These are phyloP conservation scores for Paratrypauchen microcephalus DNA, from an alignment of 2,797 vertebrate species.

Conservation along the genomic window DNA sequence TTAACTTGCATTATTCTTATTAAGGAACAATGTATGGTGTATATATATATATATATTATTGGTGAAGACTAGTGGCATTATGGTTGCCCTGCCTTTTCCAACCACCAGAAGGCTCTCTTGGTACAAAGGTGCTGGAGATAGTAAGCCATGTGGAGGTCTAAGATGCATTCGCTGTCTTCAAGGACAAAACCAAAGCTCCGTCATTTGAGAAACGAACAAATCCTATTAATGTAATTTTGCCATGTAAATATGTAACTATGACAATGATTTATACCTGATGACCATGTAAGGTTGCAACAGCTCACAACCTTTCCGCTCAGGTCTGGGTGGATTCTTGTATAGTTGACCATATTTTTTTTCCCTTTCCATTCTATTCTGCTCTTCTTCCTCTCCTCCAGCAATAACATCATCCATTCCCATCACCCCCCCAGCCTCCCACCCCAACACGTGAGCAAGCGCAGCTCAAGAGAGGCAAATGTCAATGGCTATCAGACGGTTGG, in stretches of 20 bases:
- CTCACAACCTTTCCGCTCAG: slow-evolving; percentile 69
- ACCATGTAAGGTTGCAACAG: slow-evolving; percentile 62
- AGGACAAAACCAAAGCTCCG: slow-evolving; percentile 65
- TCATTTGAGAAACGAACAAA: slow-evolving; percentile 37
- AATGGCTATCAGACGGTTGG: slow-evolving; percentile 76
- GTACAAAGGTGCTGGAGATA: slow-evolving; percentile 54
- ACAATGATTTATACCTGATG: slow-evolving; percentile 63
- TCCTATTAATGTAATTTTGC: slow-evolving; percentile 32
- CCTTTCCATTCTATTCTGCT: slow-evolving; percentile 30
- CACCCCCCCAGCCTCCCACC: slow-evolving; percentile 31
- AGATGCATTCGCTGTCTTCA: slow-evolving; percentile 65
- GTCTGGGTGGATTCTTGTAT: slow-evolving; percentile 64
- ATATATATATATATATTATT: not conserved
- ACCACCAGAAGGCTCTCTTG: slow-evolving; percentile 82
- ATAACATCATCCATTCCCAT: slow-evolving; percentile 76
- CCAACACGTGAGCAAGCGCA: slow-evolving; percentile 68
- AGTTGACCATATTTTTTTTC: slow-evolving; percentile 30
- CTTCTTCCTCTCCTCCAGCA: slow-evolving; percentile 52
- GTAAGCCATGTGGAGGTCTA: slow-evolving; percentile 68
- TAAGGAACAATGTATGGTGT: too few relatives aligned
- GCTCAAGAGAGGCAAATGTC: slow-evolving; percentile 78
- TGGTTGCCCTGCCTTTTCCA: slow-evolving; percentile 61
- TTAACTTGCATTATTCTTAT: too few relatives aligned
- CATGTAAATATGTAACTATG: slow-evolving; percentile 50
- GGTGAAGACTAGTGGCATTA: not conserved